phyloP scores from a whole-genome alignment of 2,888 invertebrate species.

The Drosophila bunnanda region DNA sequence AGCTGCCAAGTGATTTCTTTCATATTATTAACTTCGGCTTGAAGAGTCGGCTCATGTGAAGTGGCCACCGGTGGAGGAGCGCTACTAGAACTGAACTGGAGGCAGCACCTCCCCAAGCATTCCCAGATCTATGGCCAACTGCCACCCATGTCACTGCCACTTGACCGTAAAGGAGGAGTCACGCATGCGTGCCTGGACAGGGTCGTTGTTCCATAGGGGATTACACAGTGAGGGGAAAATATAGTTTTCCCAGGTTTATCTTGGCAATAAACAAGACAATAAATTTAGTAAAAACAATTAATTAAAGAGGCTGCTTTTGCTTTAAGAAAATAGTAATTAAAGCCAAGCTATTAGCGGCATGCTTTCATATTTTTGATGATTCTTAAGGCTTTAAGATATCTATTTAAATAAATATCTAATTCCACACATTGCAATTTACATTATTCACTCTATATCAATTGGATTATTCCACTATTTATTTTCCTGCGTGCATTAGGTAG shows the following conservation, averaged over 20 bases:
- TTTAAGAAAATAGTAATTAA: not conserved
- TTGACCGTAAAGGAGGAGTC: slow-evolving; percentile 66
- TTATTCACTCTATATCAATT: not conserved
- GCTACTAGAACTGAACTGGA: slow-evolving; percentile 21
- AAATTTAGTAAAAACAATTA: not conserved
- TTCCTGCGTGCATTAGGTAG: not conserved
- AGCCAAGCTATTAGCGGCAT: not conserved
- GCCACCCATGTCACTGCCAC: slow-evolving; percentile 46
- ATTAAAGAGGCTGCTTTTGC: not conserved
- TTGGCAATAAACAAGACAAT: not conserved
- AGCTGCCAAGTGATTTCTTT: slow-evolving; percentile 81
- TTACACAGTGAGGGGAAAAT: slow-evolving; percentile 29
- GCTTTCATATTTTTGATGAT: not conserved
- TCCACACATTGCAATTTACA: not conserved
- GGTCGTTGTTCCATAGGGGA: slow-evolving; percentile 35
- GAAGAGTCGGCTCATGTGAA: slow-evolving; percentile 41
- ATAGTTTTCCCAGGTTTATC: not conserved
- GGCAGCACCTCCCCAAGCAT: slow-evolving; percentile 3
- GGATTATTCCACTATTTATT: not conserved
- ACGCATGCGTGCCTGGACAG: slow-evolving; percentile 67
- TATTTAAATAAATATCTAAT: not conserved
- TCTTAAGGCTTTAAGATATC: too few relatives aligned
- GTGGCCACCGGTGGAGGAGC: slow-evolving; percentile 52
- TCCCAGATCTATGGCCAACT: not conserved
- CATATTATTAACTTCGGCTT: slow-evolving; percentile 82